These are phyloP conservation scores for Poecilia wingei DNA, from an alignment of 2,797 vertebrate species.

Conservation along the genomic window DNA sequence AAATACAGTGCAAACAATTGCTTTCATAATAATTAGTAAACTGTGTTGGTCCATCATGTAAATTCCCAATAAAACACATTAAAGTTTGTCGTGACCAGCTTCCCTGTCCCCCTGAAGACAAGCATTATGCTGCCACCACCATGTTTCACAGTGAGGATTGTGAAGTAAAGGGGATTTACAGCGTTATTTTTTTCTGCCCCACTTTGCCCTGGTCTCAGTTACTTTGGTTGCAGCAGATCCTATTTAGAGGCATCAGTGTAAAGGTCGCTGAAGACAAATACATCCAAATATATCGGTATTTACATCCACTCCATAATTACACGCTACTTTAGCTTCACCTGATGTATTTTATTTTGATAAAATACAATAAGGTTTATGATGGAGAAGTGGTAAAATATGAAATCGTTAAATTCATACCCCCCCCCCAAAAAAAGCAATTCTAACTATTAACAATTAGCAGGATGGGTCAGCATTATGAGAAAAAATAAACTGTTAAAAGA, in stretches of 20 bases:
- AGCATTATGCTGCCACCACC: slow-evolving; percentile 7
- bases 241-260: neutral
- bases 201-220: neutral
- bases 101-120: neutral
- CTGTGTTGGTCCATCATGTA: neutral
- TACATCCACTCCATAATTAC: neutral
- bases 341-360: neutral
- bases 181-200: neutral
- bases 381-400: neutral
- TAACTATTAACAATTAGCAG: neutral
- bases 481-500: slow-evolving; percentile 40
- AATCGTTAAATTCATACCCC: neutral
- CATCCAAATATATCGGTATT: neutral
- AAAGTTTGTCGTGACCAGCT: neutral
- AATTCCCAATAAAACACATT: neutral
- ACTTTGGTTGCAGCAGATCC: neutral
- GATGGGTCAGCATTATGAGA: neutral
- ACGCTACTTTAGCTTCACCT: neutral
- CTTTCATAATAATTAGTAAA: neutral
- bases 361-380: neutral
- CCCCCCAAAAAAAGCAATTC: neutral
- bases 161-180: neutral
- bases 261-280: neutral
- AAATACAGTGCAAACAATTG: neutral
- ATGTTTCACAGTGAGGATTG: neutral